Base-by-base conservation (phyloP, 53 echinoderm and acorn worm species). In the Luidia sarsii region DNA sequence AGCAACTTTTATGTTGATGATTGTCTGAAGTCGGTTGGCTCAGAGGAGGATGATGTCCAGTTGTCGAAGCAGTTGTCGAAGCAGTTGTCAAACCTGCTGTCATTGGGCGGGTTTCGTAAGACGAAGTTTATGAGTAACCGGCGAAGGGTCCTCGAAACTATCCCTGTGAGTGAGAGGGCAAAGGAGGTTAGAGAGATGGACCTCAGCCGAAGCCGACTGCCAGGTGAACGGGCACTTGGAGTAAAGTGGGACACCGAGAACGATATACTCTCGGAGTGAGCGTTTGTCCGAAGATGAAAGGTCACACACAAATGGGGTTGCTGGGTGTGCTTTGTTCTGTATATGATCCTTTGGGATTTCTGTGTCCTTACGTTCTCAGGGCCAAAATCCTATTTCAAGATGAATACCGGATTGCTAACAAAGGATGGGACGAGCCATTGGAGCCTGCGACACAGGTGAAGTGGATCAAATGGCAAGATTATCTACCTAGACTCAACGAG, bases 351-450 rank as follows among this genome's bases (percentile, higher is more conserved):
- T 65, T 79, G 39, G 89, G 89, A 14, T 46, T 75, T 8, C 64
- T 57, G 11, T 46, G 60, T 22, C 91, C 88, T 3, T 91, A 67
- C 61, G 64, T 82, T n/a, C 64, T 91, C 14, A 62, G 33, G 64
- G 89, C 84, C 0, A 91, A 88, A 73, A 65, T 73, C 39, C 65
- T 91, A 0, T 65, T 88, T 10, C 91, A 93, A 45, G 59, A 80
- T 14, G n/a, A 90, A 46, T 90, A 87, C 35, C 48, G 48, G 27
- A n/a, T n/a, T n/a, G 43, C 48, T n/a, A 74, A 74, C 1, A 31
- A 82, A 15, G 85, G 80, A 15, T 91, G 95, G 91, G 89, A 89
- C 74, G 87, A 95, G 2, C 68, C 83, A 14, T 23, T 94, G 38
- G 67, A 83, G 7, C 11, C 1, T 6, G 33, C 30, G 32, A 29